Base-by-base conservation (phyloP, 1,140 invertebrate genomes). In the Zaprionus davidi region DNA sequence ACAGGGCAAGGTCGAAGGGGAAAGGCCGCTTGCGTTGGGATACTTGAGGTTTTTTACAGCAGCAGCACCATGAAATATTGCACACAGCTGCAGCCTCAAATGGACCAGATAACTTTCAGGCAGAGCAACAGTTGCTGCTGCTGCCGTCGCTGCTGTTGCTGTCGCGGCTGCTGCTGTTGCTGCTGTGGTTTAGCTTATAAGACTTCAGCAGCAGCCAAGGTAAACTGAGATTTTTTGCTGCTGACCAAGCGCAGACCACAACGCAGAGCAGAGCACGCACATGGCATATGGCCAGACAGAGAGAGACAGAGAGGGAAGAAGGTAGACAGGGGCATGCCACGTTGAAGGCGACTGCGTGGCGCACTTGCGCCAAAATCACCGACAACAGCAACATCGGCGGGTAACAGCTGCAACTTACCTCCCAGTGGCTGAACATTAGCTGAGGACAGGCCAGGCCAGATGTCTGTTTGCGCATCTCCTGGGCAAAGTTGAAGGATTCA, bases 341-440 rank as follows among this genome's bases (percentile, higher is more conserved):
- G 31, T 24, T 2, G 41, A 26, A 28, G 58, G 34, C 36, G 75
- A 67, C 63, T 77, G 71, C 75, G 70, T 77, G 57, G 56, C 58
- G 75, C 70, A 77, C 75, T 78, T 78, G 76, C 62, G 76, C 76
- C 66, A 74, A 71, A 68, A 71, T 56, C 55, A 76, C 22, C 44
- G 38, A 20, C 49, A 53, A 41, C 34, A 20, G 17, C n/a, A 49
- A 17, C n/a, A 49, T 9, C n/a, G 6, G n/a, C 24, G 1, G 15
- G 46, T 36, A 62, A 49, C 66, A 55, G 46, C 28, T 31, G 36
- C 49, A 49, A 85, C 93, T 94, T 93, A 97, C 97, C 96, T 99
- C 98, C 97, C 98, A 99, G 93, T 99, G 98, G 91, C 97, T 98
- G 94, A 99, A 99, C 76, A 97, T 95, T 67, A 99, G 95, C 93